Evolutionary conservation across 2,888 invertebrate species (phyloP), one percentile per base, ranked within the genome.

Genomic region (Margaritifera margaritifera): DNA sequence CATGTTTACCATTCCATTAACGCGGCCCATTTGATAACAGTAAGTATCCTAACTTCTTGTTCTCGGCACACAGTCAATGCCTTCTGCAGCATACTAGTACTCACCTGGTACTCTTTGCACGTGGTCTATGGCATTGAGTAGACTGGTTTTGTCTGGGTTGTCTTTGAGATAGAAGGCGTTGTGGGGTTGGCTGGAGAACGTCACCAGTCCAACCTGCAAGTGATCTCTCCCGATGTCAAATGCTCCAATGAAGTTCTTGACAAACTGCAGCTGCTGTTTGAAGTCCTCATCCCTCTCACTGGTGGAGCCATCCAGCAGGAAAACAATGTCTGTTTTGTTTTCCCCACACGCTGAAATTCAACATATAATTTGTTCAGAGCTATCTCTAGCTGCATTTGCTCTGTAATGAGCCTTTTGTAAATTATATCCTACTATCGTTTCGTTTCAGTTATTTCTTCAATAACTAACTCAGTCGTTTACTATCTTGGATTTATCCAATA

Each of bases 251-350:
- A 79, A 79, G 57, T 73, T 71, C 15, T 67, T 60, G 15, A 81
- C 80, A 57, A 81, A 79, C 5, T 75, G 69, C 20, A 79, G 62
- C 58, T 79, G 78, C 53, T 78, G 77, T 53, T 69, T 62, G 56
- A 81, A 79, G 59, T 79, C 76, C 2, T 68, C 52, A 5, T 22
- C 50, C 1, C 75, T 75, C 57, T 77, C 79, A 54, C 78, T 81
- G 57, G 66, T 72, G 1, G 80, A 79, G 1, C 77, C 66, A 56
- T 79, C 80, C 62, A 81, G 62, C 0, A 79, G 69, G 57, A 79
- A 79, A 4, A 79, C 74, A 31, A 79, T 77, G 25, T 79, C 79
- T 1, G 79, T 75, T 55, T 74, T 79, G 55, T 71, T 69, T 20
- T 71, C 68, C 11, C 61, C 27, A 69, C 79, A 79, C n/a, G 64